phyloP scores from a whole-genome alignment of 2,888 invertebrate genomes.

The Oscheius sp. region DNA sequence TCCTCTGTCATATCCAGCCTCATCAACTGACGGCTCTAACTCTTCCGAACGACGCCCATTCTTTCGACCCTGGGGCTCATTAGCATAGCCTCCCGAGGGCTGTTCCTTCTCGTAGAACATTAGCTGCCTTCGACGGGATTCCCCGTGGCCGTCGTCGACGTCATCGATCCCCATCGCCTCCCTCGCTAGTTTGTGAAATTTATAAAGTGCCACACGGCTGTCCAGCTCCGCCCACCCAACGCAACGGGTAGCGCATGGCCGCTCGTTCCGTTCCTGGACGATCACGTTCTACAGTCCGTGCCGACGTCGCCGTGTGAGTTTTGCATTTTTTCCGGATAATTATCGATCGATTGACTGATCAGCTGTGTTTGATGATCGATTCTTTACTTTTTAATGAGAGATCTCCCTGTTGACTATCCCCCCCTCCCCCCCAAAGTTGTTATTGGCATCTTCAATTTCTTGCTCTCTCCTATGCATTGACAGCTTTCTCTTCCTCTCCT shows the following conservation, averaged over 20 bases:
- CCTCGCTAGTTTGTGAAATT: slow-evolving; percentile 28
- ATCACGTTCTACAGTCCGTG: slow-evolving; percentile 5
- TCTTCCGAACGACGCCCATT: slow-evolving; percentile 14
- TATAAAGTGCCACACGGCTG: slow-evolving; percentile 32
- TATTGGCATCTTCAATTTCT: background rate
- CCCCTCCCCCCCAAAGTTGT: no score
- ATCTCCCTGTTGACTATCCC: no score
- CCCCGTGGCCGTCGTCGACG: slow-evolving; percentile 8
- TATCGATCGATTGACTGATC: no score
- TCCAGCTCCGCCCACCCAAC: slow-evolving; percentile 16
- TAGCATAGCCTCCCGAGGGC: slow-evolving; percentile 23
- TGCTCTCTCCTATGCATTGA: no score
- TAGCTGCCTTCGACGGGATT: background rate
- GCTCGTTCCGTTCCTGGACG: slow-evolving; percentile 20
- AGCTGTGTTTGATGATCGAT: background rate
- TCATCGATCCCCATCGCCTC: slow-evolving; percentile 24
- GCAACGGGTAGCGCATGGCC: slow-evolving; percentile 29
- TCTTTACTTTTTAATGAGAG: background rate
- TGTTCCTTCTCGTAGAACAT: background rate
- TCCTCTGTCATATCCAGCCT: background rate
- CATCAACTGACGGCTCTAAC: slow-evolving; percentile 6
- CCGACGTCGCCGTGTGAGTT: slow-evolving; percentile 24
- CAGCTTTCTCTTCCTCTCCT: no score
- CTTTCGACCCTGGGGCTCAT: background rate
- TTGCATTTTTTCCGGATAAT: no score